Evolutionary conservation across 2,113 vertebrate genomes (phyloP).

Genomic region (Phyllopteryx taeniolatus): DNA sequence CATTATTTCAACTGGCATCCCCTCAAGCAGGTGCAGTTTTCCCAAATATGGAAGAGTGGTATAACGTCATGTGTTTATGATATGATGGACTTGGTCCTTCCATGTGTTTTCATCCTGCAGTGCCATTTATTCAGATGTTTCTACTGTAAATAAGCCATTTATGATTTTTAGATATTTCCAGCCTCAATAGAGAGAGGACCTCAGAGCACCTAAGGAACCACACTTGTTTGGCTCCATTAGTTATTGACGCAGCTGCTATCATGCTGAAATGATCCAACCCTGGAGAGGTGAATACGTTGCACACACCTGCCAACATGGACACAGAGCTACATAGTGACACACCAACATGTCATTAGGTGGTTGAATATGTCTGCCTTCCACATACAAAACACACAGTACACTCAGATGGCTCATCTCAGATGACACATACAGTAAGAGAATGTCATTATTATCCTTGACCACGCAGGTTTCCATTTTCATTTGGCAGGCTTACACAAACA

Average conservation of each 20-base stretch:
- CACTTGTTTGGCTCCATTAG: conserved; percentile 45
- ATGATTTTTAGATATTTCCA: conserved; percentile 56
- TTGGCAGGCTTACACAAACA: background rate
- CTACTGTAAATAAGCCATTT: conserved; percentile 55
- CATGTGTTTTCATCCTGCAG: conserved; percentile 50
- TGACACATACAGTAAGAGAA: background rate
- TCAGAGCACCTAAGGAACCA: conserved; percentile 41
- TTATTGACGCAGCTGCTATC: conserved; percentile 72
- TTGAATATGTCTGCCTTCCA: conserved; percentile 1
- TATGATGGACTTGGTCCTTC: conserved; percentile 28
- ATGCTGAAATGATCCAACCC: conserved; percentile 49
- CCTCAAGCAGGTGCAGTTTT: conserved; percentile 55
- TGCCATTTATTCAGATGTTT: conserved; percentile 52
- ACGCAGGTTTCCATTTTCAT: background rate
- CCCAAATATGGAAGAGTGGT: conserved; percentile 31
- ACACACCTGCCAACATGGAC: conserved; percentile 27
- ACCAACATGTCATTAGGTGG: conserved; percentile 37
- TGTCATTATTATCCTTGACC: background rate
- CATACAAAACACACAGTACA: conserved; percentile 7
- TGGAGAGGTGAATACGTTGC: conserved; percentile 42
- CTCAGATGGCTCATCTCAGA: background rate
- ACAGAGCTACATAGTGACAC: conserved; percentile 14
- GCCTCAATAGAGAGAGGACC: conserved; percentile 42
- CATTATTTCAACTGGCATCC: conserved; percentile 16
- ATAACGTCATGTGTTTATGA: conserved; percentile 44